phyloP scores from a whole-genome alignment of 2,113 vertebrate genomes.

The Macrotis lagotis region DNA sequence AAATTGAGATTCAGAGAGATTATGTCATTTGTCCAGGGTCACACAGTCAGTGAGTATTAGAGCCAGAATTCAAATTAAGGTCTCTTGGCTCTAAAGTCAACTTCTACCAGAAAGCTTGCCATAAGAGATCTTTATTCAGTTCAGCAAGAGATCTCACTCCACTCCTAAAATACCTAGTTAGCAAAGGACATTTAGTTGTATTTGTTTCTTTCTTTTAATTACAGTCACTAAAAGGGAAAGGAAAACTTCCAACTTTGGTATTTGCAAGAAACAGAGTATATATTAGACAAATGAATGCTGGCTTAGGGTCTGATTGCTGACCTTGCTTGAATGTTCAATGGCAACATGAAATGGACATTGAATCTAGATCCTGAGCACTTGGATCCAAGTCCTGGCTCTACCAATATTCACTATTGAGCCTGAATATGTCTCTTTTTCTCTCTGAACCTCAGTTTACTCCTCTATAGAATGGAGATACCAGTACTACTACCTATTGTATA shows the following conservation, averaged over 20 bases:
- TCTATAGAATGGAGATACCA: background rate
- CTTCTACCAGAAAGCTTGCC: background rate
- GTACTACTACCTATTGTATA: background rate
- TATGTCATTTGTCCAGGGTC: background rate
- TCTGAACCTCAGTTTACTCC: background rate
- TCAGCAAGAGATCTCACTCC: background rate
- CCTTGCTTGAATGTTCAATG: background rate
- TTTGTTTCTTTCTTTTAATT: background rate
- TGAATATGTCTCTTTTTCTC: background rate
- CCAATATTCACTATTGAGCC: background rate
- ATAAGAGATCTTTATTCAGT: background rate
- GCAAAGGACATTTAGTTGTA: background rate
- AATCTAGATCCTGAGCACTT: no score
- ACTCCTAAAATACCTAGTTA: background rate
- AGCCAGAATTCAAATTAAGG: background rate
- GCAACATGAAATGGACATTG: background rate
- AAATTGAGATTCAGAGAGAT: background rate
- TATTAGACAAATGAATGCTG: background rate
- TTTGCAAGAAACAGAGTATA: slow-evolving; percentile 47
- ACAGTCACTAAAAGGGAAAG: slow-evolving; percentile 54
- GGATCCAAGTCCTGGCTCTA: background rate
- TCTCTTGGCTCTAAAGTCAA: background rate
- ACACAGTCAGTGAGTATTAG: background rate
- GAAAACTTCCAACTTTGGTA: slow-evolving; percentile 66
- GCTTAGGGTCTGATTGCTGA: background rate